Percentiles rank a stretch among this genome's conserved stretches.
Conservation (phyloP, 1,140 invertebrate genomes). For the Nasonia longicornis region DNA sequence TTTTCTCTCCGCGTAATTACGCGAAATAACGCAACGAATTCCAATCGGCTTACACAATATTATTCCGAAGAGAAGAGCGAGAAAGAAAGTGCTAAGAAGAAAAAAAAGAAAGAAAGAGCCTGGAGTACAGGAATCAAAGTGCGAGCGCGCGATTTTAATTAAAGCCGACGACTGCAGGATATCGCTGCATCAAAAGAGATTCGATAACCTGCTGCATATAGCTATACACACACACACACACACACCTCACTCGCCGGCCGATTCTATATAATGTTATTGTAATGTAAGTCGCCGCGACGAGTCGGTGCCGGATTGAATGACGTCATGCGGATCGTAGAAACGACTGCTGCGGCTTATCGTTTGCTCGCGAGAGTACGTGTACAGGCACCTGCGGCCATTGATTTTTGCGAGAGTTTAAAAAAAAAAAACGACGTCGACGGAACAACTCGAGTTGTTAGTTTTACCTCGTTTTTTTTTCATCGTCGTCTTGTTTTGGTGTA, state of each 20-base stretch:
- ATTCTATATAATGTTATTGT: slow-evolving; percentile 38
- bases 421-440: not conserved
- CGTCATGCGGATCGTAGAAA: slow-evolving; percentile 26
- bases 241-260: not conserved
- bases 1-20: slow-evolving; percentile 14
- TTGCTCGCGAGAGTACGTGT: not conserved
- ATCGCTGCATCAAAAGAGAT: slow-evolving; percentile 1
- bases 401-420: not conserved
- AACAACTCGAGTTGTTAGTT: slow-evolving; percentile 1
- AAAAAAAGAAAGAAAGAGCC: not conserved
- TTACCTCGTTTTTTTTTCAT: not conserved
- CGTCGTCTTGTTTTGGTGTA: not conserved
- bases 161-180: slow-evolving; percentile 13
- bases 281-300: slow-evolving; percentile 30
- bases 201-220: not conserved
- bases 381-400: slow-evolving; percentile 23
- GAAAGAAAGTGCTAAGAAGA: not conserved
- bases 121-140: slow-evolving; percentile 11
- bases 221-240: too few relatives aligned
- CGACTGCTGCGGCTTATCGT: not conserved
- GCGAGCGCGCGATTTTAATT: slow-evolving; percentile 14
- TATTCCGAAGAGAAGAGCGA: too few relatives aligned
- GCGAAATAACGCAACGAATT: slow-evolving; percentile 16
- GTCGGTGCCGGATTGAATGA: slow-evolving; percentile 29
- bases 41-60: not conserved